Conservation (phyloP, 2,888 invertebrate species). For the Lissocephala sabroskyi region DNA sequence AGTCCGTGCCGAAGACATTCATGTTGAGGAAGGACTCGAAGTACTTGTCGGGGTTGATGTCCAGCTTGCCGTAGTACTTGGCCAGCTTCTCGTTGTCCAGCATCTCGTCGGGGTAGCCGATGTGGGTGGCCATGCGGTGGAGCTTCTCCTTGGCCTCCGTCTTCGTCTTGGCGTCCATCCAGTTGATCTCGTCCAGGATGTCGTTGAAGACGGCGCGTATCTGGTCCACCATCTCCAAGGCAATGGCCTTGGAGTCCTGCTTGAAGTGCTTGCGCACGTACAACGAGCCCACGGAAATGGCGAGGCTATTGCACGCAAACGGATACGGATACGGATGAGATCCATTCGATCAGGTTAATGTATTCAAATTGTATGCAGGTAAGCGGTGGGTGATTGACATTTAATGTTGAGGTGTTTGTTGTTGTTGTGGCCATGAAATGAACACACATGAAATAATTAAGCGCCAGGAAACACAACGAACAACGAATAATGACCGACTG, state of each 20-base stretch:
- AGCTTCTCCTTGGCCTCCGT: slow-evolving; percentile 85
- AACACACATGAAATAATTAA: neutral
- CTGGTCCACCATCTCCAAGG: slow-evolving; percentile 89
- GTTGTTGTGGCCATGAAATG: slow-evolving; percentile 11
- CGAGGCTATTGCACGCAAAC: no score
- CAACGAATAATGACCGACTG: no score
- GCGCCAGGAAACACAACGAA: neutral
- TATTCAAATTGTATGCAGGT: slow-evolving; percentile 1
- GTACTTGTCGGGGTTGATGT: slow-evolving; percentile 80
- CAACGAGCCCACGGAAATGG: slow-evolving; percentile 85
- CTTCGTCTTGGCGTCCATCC: slow-evolving; percentile 93
- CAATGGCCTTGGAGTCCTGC: slow-evolving; percentile 86
- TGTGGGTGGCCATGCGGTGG: slow-evolving; percentile 87
- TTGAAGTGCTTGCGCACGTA: slow-evolving; percentile 92
- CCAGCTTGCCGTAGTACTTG: slow-evolving; percentile 84
- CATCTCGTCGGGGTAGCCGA: slow-evolving; percentile 93
- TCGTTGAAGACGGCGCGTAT: slow-evolving; percentile 87
- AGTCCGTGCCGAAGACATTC: slow-evolving; percentile 86
- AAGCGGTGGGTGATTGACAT: neutral
- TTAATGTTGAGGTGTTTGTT: slow-evolving; percentile 22
- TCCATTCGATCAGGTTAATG: neutral
- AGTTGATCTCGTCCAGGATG: slow-evolving; percentile 85
- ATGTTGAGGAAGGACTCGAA: slow-evolving; percentile 84
- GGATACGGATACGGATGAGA: no score
- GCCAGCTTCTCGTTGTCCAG: slow-evolving; percentile 85